Percentiles rank a stretch among this genome's conserved stretches.
Evolutionary conservation across 2,888 invertebrate genomes (phyloP).

Genomic region (Chymomyza amoena): DNA sequence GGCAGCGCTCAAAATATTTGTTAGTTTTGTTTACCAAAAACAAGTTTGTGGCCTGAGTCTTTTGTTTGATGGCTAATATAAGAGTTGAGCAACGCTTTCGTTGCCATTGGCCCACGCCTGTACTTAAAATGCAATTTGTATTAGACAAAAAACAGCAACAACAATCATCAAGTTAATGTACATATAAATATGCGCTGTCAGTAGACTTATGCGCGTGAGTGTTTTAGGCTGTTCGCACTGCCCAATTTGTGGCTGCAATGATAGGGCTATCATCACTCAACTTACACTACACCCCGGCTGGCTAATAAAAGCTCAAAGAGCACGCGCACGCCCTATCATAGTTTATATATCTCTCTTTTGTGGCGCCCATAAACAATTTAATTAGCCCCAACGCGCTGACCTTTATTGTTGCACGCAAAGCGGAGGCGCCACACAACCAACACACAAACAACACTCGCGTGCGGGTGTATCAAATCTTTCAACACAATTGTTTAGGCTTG

Average conservation of each 20-base stretch:
- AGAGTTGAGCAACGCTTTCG: background rate
- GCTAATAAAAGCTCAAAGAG: constrained; percentile 46
- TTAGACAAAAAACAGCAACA: constrained; percentile 11
- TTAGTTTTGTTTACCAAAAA: background rate
- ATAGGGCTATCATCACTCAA: constrained; percentile 26
- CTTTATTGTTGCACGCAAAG: constrained; percentile 2
- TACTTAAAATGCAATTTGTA: constrained; percentile 74
- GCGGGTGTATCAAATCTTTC: background rate
- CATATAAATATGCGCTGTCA: constrained; percentile 54
- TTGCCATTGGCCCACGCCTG: constrained; percentile 14
- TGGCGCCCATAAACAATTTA: constrained; percentile 48
- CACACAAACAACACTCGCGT: constrained; percentile 9
- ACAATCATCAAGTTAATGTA: constrained; percentile 53
- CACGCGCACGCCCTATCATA: constrained; percentile 41
- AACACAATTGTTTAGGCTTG: background rate
- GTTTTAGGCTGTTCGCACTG: background rate
- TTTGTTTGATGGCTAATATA: background rate
- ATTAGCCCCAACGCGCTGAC: constrained; percentile 37
- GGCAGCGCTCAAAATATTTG: background rate
- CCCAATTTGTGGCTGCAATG: background rate
- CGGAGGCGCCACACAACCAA: background rate
- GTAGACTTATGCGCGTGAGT: background rate
- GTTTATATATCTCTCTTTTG: constrained; percentile 28
- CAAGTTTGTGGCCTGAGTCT: constrained; percentile 1
- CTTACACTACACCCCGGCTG: constrained; percentile 34